A percentile compares a stretch with the other conserved stretches of the same genome.
These are phyloP conservation scores for Epicampocera succincta DNA, from an alignment of 2,888 invertebrate genomes.

Conservation along the genomic window DNA sequence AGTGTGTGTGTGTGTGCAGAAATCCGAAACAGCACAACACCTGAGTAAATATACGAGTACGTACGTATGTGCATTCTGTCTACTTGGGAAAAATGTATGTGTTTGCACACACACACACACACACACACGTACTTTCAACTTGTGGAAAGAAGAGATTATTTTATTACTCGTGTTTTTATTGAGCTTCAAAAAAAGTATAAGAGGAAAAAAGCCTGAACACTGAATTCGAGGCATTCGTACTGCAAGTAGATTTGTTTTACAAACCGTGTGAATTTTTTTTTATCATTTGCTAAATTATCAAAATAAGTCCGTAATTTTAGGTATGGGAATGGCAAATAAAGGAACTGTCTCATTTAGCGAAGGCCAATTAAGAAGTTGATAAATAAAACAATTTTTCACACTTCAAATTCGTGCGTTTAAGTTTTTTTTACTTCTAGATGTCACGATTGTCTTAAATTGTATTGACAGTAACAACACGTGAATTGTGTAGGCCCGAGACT, in stretches of 20 bases:
- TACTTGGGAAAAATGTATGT: conserved; percentile 25
- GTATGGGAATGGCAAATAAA: conserved; percentile 62
- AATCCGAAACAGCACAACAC: conserved; percentile 45
- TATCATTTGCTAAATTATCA: conserved; percentile 45
- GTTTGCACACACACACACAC: not conserved
- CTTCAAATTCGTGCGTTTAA: no score
- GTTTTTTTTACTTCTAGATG: conserved; percentile 5
- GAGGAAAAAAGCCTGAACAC: not conserved
- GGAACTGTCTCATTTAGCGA: conserved; percentile 20
- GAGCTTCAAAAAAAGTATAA: conserved; percentile 30
- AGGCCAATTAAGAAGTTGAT: conserved; percentile 27
- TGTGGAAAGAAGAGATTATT: conserved; percentile 54
- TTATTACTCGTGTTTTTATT: conserved; percentile 50
- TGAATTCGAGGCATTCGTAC: conserved; percentile 2
- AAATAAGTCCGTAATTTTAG: conserved; percentile 17
- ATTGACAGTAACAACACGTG: no score
- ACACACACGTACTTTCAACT: not conserved
- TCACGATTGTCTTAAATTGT: no score
- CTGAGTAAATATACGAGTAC: conserved; percentile 67
- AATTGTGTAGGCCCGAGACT: no score
- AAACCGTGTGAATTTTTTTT: conserved; percentile 64
- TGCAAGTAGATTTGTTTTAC: conserved; percentile 44
- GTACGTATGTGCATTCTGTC: no score
- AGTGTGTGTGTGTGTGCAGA: conserved; percentile 41
- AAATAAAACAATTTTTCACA: conserved; percentile 25